Base-by-base conservation (phyloP, 2,888 invertebrate genomes). In the Drosophila flavopinicola region DNA sequence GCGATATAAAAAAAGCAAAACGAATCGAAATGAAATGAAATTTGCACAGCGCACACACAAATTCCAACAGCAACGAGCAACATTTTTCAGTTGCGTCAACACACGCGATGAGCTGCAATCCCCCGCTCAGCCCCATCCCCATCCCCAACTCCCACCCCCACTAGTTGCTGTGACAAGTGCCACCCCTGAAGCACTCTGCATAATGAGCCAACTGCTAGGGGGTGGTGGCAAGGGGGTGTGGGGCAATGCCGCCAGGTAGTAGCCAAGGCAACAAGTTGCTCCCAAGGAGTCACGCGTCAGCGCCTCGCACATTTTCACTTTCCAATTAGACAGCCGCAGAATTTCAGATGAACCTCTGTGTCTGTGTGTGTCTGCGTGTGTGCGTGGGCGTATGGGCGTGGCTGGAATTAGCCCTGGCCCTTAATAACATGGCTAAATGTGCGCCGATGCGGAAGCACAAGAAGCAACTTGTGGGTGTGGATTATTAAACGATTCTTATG, bases 241-340 rank as follows among this genome's bases (percentile, higher is more conserved):
- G 2, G 20, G 20, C 20, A 20, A 56, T 24, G 44, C 51, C 56
- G 51, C 29, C 49, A 59, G 56, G 63, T 60, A 59, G 63, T 60
- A 59, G 75, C 60, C 69, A 66, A 68, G 79, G 79, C 79, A 79
- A 79, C 79, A 79, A 85, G 79, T 79, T 85, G 85, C 63, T 85
- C 59, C 54, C 63, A 63, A 66, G 71, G 77, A 66, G 76, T 52
- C 74, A 85, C 86, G 79, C 79, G 60, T 79, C 83, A 79, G 79
- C 85, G 86, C 85, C 75, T 69, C 66, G 58, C 78, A 74, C 66
- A 80, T 80, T 78, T 78, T 61, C 73, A 75, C 64, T 82, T 82
- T 85, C 72, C 79, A 85, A 85, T 79, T 78, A 78, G 78, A 66
- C 70, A 74, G 44, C 80, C 68, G 49, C 80, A 71, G 41, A 51